Evolutionary conservation across 2,797 vertebrate species (phyloP), one percentile per base, ranked within the genome.

Genomic region (Arnoldichthys spilopterus): DNA sequence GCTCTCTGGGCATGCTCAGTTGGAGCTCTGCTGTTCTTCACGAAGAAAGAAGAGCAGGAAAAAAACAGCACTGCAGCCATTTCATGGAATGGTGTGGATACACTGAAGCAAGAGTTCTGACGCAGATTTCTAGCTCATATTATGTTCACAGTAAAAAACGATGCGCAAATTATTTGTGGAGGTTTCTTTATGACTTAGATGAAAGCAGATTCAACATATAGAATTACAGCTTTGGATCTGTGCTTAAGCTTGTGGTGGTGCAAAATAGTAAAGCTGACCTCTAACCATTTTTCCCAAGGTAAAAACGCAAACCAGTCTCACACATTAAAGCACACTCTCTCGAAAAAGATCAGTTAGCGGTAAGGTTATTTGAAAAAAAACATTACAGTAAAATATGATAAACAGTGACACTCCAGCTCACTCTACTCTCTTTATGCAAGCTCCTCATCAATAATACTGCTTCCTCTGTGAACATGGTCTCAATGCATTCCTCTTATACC

Each of bases 1-100:
- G 62, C 84, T 79, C 72, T 84, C 86, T 86, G 87, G 77, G 88
- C 89, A 90, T 90, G 89, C 89, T 87, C 89, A 90, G 85, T 86
- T 85, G 81, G 71, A 84, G 75, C 79, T 69, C 78, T 80, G 82
- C 86, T 82, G 79, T 85, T 86, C 84, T 83, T 83, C 81, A 84
- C 74, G 74, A 79, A 89, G 84, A 84, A 88, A 83, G 84, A 86
- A 87, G 86, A 84, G 80, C 82, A 81, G 76, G 74, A 47, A 69
- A 61, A 81, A 82, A 81, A 47, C 76, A 74, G 77, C 80, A 80
- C 64, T 83, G 86, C 87, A 87, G 88, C 87, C 86, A 88, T 90
- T 88, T 87, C 54, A 77, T 86, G 83, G 75, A 85, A 82, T 78
- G 62, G 61, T 64, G 77, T 76, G 59, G 70, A 77, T 76, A 67